These are phyloP conservation scores for Corydoras maculifer DNA, from an alignment of 2,113 vertebrate species.

Conservation along the genomic window DNA sequence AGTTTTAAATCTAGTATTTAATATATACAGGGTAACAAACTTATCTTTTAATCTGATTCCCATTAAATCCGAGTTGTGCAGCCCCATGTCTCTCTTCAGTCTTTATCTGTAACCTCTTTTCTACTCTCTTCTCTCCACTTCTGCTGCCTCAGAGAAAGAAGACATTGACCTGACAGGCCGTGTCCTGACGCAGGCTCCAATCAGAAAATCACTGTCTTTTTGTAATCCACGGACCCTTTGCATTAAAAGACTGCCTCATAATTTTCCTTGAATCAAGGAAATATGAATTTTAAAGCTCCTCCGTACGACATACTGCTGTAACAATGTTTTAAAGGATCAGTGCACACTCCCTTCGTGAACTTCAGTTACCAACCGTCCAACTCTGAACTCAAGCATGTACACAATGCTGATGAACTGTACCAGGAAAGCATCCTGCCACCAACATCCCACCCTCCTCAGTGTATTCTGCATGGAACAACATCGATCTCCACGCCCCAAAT, in stretches of 20 bases:
- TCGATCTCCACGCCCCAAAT: neutral
- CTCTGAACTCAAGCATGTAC: too few species aligned
- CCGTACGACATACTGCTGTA: neutral
- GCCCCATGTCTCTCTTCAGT: neutral
- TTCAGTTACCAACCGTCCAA: too few species aligned
- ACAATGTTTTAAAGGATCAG: too few species aligned
- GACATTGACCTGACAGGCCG: neutral
- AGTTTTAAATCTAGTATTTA: too few species aligned
- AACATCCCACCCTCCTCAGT: too few species aligned
- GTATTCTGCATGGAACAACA: slow-evolving; percentile 2
- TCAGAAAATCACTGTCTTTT: slow-evolving; percentile 55
- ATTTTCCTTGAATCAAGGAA: slow-evolving; percentile 99
- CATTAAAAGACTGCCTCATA: slow-evolving; percentile 43
- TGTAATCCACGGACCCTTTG: slow-evolving; percentile 65
- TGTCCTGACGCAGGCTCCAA: slow-evolving; percentile 75
- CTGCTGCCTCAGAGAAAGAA: neutral
- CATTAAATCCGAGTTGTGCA: neutral
- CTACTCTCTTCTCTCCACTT: neutral
- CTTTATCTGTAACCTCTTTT: neutral
- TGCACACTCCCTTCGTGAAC: too few species aligned
- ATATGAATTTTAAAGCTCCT: slow-evolving; percentile 54
- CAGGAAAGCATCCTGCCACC: slow-evolving; percentile 19
- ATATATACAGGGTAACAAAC: too few species aligned
- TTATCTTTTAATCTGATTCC: too few species aligned
- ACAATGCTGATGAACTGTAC: slow-evolving; percentile 14